Percentiles rank a stretch among this genome's conserved stretches.
Evolutionary conservation across 2,888 invertebrate genomes (phyloP).

Genomic region (Brachylomia viminalis): DNA sequence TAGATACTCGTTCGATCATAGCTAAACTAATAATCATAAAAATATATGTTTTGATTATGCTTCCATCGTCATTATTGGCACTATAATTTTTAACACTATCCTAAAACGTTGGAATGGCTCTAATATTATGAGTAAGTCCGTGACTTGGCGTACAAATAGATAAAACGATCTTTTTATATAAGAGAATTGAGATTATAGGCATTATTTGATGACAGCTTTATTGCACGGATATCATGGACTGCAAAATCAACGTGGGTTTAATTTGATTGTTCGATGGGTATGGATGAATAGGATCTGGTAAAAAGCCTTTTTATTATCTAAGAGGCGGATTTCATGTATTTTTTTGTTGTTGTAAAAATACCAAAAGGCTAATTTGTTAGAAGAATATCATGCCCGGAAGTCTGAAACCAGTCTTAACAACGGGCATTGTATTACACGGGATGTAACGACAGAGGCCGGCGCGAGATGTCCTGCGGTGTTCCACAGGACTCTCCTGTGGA

Average conservation of each 20-base stretch:
- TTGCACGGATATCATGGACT: slow-evolving; percentile 15
- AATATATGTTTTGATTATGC: too few species aligned
- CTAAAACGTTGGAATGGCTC: slow-evolving; percentile 44
- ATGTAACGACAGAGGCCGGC: too few species aligned
- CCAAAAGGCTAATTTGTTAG: neutral
- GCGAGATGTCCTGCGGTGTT: too few species aligned
- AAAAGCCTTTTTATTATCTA: neutral
- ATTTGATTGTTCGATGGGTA: slow-evolving; percentile 1
- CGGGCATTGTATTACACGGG: neutral
- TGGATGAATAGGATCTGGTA: neutral
- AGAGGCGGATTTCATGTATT: neutral
- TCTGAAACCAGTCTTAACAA: neutral
- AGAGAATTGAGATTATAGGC: slow-evolving; percentile 23
- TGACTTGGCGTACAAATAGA: slow-evolving; percentile 56
- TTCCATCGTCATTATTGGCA: too few species aligned
- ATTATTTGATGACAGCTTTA: slow-evolving; percentile 46
- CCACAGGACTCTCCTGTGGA: too few species aligned
- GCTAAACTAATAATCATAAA: slow-evolving; percentile 29
- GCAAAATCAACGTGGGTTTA: slow-evolving; percentile 25
- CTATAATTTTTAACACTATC: slow-evolving; percentile 54
- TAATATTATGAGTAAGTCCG: slow-evolving; percentile 45
- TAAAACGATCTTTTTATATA: slow-evolving; percentile 46
- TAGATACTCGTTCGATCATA: neutral
- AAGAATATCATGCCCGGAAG: neutral
- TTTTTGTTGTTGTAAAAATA: neutral